These are phyloP conservation scores for Campoletis sonorensis DNA, from an alignment of 1,140 invertebrate species.

Conservation along the genomic window DNA sequence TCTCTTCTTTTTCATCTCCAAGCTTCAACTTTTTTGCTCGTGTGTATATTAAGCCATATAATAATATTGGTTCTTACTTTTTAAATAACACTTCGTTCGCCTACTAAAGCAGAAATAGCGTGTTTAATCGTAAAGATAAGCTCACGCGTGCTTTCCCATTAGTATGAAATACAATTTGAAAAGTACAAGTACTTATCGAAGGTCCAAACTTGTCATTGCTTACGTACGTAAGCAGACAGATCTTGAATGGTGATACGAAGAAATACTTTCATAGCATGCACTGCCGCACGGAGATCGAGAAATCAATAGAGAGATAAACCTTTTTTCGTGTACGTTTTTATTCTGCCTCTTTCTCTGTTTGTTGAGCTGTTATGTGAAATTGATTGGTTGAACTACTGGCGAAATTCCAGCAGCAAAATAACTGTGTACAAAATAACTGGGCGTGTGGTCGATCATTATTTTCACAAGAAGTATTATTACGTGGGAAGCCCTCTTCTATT, in stretches of 20 bases:
- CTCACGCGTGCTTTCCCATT: not conserved
- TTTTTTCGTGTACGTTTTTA: not conserved
- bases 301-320: no score
- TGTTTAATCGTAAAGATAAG: not conserved
- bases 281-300: no score
- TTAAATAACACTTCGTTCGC: not conserved
- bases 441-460: not conserved
- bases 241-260: no score
- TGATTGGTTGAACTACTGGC: not conserved
- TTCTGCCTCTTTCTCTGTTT: not conserved
- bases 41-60: no score
- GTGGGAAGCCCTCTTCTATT: not conserved
- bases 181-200: no score
- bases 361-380: not conserved
- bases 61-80: not conserved
- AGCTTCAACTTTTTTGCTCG: no score
- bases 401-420: constrained; percentile 8
- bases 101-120: not conserved
- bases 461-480: constrained; percentile 4
- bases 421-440: not conserved
- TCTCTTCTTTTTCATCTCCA: no score
- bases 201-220: no score
- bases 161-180: not conserved
- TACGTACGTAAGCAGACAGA: no score
- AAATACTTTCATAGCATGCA: no score